Evolutionary conservation across 2,888 invertebrate species (phyloP).

Genomic region (Diarsia dahlii): DNA sequence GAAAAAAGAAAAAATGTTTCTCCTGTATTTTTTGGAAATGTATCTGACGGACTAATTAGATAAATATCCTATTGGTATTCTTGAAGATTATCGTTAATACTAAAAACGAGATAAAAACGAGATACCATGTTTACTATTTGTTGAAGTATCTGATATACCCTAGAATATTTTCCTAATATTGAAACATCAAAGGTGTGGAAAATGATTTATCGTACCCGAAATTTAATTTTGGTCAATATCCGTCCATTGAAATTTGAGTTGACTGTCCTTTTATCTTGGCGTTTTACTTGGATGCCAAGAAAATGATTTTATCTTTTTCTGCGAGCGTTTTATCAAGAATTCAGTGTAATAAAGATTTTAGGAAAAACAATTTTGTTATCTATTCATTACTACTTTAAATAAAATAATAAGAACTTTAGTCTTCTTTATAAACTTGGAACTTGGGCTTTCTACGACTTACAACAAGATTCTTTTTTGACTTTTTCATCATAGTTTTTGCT

Average conservation of each 20-base stretch:
- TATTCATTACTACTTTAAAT: background rate
- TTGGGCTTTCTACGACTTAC: background rate
- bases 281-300: background rate
- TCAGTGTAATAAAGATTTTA: background rate
- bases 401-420: background rate
- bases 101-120: no score
- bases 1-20: no score
- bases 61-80: no score
- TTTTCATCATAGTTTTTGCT: background rate
- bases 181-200: conserved; percentile 14
- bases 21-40: no score
- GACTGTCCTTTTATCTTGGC: conserved; percentile 1
- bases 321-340: background rate
- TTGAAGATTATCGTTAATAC: no score
- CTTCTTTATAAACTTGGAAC: background rate
- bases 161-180: conserved; percentile 6
- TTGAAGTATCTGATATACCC: background rate
- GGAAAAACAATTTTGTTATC: background rate
- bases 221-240: conserved; percentile 29
- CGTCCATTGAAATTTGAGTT: conserved; percentile 6
- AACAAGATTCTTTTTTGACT: background rate
- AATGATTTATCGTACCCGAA: conserved; percentile 12
- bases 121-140: no score
- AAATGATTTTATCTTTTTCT: conserved; percentile 10
- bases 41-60: no score